Evolutionary conservation across 2,113 vertebrate genomes (phyloP), one percentile per base, ranked within the genome.

Genomic region (Dicrurus megarhynchus): DNA sequence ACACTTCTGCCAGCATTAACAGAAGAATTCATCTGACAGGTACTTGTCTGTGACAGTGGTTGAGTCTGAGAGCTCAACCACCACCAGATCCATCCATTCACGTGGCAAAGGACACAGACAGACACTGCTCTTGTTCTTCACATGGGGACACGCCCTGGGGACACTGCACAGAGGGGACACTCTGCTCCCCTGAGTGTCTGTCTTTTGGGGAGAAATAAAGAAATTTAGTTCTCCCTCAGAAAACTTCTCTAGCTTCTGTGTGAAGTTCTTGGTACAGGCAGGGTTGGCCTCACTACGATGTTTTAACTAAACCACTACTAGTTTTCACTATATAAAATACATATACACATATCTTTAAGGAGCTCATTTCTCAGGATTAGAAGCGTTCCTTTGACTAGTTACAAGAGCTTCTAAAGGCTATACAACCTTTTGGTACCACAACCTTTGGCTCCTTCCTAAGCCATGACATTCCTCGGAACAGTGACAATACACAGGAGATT

Each of bases 71-170:
- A 46, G 13, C 33, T 74, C 47, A 50, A 37, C 35, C 47, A 42
- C 17, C 5, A 3, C 7, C 80, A 44, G 50, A 53, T 41, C 47
- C 75, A 60, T 16, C 18, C 83, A 59, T 11, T 37, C 52, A 69
- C 39, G n/a, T 7, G 5, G 33, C 19, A 88, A 60, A 14, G 4
- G 24, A 19, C 10, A 23, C 0, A 0, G 56, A n/a, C 70, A 76
- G 30, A 74, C 33, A 52, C 0, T 22, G 46, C 18, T 76, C 74
- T 39, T 71, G 61, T 23, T 90, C 30, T 46, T 53, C 50, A 21
- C 7, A 3, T 3, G 10, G 47, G 47, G 44, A 71, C 44, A 30
- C 0, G 0, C 11, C 35, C 0, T 4, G 46, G 52, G 74, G 57
- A 76, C 44, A 16, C 42, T 4, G 7, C 63, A 57, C 37, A 86